Conservation (phyloP, 2,797 vertebrate genomes). For the Crocodylus rhombifer region DNA sequence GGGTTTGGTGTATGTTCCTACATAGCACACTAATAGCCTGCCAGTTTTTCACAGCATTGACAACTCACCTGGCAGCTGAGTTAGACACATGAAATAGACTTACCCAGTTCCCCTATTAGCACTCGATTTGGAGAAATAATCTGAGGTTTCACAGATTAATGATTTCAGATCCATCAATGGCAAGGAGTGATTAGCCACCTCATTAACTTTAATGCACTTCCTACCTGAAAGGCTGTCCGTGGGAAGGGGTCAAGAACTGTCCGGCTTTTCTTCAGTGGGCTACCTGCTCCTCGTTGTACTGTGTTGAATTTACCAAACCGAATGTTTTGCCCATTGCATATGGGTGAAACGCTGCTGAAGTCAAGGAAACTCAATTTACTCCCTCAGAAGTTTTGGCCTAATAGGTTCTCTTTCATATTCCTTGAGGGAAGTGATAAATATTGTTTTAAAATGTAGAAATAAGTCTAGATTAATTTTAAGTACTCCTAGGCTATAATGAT, state of each 20-base stretch:
- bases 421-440: neutral
- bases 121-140: slow-evolving; percentile 18
- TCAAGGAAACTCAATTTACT: neutral
- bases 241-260: neutral
- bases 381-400: neutral
- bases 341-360: neutral
- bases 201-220: slow-evolving; percentile 25
- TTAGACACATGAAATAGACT: neutral
- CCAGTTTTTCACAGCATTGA: neutral
- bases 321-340: neutral
- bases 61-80: neutral
- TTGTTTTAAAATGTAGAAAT: neutral
- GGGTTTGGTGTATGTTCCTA: neutral
- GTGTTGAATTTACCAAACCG: neutral
- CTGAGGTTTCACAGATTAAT: neutral
- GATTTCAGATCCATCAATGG: slow-evolving; percentile 33
- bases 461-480: neutral
- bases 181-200: slow-evolving; percentile 36
- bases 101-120: neutral
- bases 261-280: neutral
- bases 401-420: neutral
- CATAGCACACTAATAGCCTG: neutral
- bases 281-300: neutral
- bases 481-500: neutral
- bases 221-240: neutral